phyloP scores from a whole-genome alignment of 2,797 vertebrate species.

The Aeoliscus strigatus region DNA sequence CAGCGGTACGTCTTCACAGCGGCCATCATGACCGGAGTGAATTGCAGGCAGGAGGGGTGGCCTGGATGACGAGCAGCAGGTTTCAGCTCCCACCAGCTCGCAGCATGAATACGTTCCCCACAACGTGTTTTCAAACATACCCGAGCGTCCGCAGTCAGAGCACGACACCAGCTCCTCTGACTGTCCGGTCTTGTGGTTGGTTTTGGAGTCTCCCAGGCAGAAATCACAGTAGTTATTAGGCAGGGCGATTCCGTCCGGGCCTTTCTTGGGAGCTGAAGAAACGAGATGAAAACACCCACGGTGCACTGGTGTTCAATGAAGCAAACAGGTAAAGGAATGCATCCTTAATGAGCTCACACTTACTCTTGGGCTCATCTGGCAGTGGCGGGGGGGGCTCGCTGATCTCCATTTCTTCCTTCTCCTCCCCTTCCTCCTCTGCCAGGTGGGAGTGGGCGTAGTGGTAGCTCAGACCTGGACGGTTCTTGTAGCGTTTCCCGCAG shows the following conservation, averaged over 20 bases:
- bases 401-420: constrained; percentile 85
- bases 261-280: constrained; percentile 81
- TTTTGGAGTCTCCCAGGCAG: constrained; percentile 91
- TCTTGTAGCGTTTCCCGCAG: constrained; percentile 96
- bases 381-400: constrained; percentile 77
- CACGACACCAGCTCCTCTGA: constrained; percentile 94
- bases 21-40: constrained; percentile 94
- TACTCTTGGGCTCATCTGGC: constrained; percentile 87
- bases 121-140: constrained; percentile 51
- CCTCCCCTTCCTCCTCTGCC: constrained; percentile 92
- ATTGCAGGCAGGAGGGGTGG: constrained; percentile 94
- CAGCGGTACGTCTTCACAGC: constrained; percentile 96
- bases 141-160: constrained; percentile 92
- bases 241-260: constrained; percentile 86
- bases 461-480: constrained; percentile 93
- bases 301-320: constrained; percentile 1
- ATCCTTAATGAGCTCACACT: constrained; percentile 22
- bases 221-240: constrained; percentile 98
- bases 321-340: not conserved
- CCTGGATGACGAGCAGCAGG: constrained; percentile 58
- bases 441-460: constrained; percentile 95
- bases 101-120: not conserved
- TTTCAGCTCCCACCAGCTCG: not conserved
- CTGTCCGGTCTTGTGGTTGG: constrained; percentile 92
- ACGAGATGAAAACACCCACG: constrained; percentile 5